Evolutionary conservation across 2,797 vertebrate genomes (phyloP).

Genomic region (Sylvilagus floridanus): DNA sequence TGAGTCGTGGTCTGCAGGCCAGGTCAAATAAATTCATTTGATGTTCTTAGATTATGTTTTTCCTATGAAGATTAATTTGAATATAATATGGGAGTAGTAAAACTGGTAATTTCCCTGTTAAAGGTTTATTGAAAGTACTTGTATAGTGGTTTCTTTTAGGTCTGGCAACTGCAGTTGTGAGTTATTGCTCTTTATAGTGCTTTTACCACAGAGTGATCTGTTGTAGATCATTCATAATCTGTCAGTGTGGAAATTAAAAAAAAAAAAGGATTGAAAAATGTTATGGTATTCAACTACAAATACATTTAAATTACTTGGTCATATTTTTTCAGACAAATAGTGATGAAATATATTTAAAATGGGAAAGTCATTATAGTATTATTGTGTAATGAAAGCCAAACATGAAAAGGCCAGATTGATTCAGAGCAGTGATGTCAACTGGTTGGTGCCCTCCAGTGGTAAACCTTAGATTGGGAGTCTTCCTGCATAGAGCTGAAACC

Average conservation of each 20-base stretch:
- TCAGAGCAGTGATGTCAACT: background rate
- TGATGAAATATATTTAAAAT: background rate
- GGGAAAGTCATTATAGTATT: background rate
- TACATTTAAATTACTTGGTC: background rate
- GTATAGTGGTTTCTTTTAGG: conserved; percentile 14
- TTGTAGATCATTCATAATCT: conserved; percentile 13
- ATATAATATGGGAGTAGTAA: background rate
- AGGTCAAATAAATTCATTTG: background rate
- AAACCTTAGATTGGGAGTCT: background rate
- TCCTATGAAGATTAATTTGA: background rate
- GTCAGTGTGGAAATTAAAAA: background rate
- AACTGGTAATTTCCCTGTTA: conserved; percentile 42
- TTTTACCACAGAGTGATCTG: background rate
- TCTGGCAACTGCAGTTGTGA: conserved; percentile 10
- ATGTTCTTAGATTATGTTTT: background rate
- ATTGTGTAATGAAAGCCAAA: background rate
- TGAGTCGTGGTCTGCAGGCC: background rate
- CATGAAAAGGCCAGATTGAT: background rate
- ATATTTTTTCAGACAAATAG: background rate
- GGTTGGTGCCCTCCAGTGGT: background rate
- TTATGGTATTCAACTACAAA: background rate
- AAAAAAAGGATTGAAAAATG: background rate
- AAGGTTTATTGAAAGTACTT: conserved; percentile 23
- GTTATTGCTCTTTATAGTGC: conserved; percentile 8
- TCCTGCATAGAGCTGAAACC: background rate